These are phyloP conservation scores for Holcopasites calliopsidis DNA, from an alignment of 1,140 invertebrate species.

Conservation along the genomic window DNA sequence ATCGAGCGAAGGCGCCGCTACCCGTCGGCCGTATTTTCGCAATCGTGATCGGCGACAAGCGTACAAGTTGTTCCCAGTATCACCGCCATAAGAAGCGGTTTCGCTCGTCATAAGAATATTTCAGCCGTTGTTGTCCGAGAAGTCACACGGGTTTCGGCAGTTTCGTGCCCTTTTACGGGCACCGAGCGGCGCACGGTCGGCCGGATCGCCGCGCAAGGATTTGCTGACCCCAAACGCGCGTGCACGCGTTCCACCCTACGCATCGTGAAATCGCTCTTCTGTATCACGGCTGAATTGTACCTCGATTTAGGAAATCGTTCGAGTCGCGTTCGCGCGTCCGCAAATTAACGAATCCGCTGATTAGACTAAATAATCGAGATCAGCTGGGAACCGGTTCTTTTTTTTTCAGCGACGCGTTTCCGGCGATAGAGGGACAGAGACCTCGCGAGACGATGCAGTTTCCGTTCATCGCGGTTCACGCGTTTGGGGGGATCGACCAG, in stretches of 20 bases:
- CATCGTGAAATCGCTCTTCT: background rate
- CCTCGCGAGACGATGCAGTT: background rate
- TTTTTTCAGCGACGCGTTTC: too few relatives aligned
- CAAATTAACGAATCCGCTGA: too few relatives aligned
- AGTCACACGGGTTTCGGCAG: conserved; percentile 43
- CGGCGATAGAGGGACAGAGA: background rate
- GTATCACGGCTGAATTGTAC: background rate
- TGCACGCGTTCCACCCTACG: background rate
- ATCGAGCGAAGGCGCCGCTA: background rate
- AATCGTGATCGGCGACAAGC: conserved; percentile 20
- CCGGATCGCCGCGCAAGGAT: conserved; percentile 1
- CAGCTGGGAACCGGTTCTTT: too few relatives aligned
- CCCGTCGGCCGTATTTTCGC: background rate
- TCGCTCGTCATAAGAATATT: conserved; percentile 41
- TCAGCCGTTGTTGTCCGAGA: conserved; percentile 22
- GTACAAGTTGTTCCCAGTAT: conserved; percentile 36
- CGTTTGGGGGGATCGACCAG: background rate
- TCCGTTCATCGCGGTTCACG: background rate
- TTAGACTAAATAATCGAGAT: too few relatives aligned
- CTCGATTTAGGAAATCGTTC: conserved; percentile 22
- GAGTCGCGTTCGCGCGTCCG: too few relatives aligned
- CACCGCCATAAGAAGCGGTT: conserved; percentile 32
- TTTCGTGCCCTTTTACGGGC: conserved; percentile 44
- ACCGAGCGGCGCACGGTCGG: background rate
- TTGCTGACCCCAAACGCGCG: background rate